A percentile compares a stretch with the other conserved stretches of the same genome.
These are phyloP conservation scores for Drosophila ustulata DNA, from an alignment of 2,888 invertebrate species.

Conservation along the genomic window DNA sequence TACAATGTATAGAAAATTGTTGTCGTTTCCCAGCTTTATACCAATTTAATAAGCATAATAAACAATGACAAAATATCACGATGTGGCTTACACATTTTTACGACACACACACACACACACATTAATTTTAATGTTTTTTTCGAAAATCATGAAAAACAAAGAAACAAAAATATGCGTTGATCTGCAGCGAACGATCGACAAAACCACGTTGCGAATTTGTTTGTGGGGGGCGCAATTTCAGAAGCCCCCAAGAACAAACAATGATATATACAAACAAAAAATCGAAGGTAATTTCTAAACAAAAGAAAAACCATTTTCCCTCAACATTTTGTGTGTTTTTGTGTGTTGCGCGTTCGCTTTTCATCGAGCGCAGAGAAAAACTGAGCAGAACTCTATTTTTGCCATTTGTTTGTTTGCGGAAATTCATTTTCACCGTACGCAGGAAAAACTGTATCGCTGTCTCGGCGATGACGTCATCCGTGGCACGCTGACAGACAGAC, in stretches of 20 bases:
- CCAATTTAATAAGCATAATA: conserved; percentile 24
- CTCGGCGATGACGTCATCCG: conserved; percentile 42
- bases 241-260: conserved; percentile 13
- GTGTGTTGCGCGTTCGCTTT: conserved; percentile 21
- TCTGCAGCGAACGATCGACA: conserved; percentile 1
- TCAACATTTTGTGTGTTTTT: conserved; percentile 1
- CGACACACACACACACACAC: not conserved
- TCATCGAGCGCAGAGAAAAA: conserved; percentile 13
- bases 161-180: not conserved
- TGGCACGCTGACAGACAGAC: conserved; percentile 26
- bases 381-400: conserved; percentile 48
- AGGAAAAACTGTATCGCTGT: conserved; percentile 33
- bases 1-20: not conserved
- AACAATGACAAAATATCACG: conserved; percentile 2
- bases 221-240: conserved; percentile 19
- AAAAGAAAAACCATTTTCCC: conserved; percentile 34
- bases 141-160: not conserved
- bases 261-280: conserved; percentile 29
- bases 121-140: conserved; percentile 10
- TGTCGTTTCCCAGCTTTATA: conserved; percentile 11
- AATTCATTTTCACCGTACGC: conserved; percentile 48
- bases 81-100: conserved; percentile 22
- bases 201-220: conserved; percentile 23
- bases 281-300: conserved; percentile 32
- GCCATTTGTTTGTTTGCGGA: conserved; percentile 61